Percentiles rank a stretch among this genome's conserved stretches.
These are phyloP conservation scores for human DNA, from an alignment of 2,113 vertebrate species.

Conservation along the genomic window GRCh38 chr7:112771501-112772000, in stretches of 20 bases:
- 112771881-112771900: constrained; percentile 19
- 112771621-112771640: background rate
- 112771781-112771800: background rate
- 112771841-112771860: constrained; percentile 21
- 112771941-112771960: background rate
- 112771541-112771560: background rate
- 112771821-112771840: background rate
- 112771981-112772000: background rate
- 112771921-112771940: background rate
- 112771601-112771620: background rate
- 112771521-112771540: background rate
- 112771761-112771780: background rate
- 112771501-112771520: background rate
- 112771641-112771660: constrained; percentile 7
- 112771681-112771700: background rate
- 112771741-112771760: background rate
- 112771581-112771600: background rate
- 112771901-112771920: constrained; percentile 35
- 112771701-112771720: background rate
- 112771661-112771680: background rate
- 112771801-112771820: constrained; percentile 7
- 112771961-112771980: background rate
- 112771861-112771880: constrained; percentile 45
- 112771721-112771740: background rate
- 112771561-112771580: background rate